Evolutionary conservation across 2,113 vertebrate genomes (phyloP).

Genomic region (Cephalopterus ornatus): DNA sequence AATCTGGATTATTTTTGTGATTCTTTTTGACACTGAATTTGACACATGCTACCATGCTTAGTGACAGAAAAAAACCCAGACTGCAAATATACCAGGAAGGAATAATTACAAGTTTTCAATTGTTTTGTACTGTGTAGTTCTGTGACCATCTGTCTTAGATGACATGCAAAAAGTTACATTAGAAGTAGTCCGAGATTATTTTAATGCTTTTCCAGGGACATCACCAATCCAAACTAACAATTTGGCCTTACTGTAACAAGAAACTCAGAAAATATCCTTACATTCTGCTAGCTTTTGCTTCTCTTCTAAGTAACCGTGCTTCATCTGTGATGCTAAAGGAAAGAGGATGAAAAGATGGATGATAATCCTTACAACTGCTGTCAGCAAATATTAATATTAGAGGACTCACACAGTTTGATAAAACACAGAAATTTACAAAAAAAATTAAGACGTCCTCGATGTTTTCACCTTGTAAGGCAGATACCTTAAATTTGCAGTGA

Average conservation of each 20-base stretch:
- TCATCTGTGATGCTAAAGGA: constrained; percentile 63
- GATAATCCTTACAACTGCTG: background rate
- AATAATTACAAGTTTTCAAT: background rate
- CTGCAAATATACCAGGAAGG: background rate
- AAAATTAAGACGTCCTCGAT: background rate
- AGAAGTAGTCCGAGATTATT: background rate
- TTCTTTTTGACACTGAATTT: background rate
- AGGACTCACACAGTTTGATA: background rate
- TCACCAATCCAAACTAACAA: background rate
- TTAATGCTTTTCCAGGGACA: background rate
- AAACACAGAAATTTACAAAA: constrained; percentile 7
- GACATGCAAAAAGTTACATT: background rate
- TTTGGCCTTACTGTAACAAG: background rate
- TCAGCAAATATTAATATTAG: constrained; percentile 27
- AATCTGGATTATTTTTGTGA: background rate
- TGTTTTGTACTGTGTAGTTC: background rate
- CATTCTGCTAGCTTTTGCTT: constrained; percentile 84
- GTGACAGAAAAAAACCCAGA: background rate
- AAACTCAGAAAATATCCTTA: constrained; percentile 71
- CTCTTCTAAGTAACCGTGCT: constrained; percentile 83
- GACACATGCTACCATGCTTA: background rate
- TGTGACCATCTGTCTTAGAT: background rate
- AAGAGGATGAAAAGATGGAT: background rate
- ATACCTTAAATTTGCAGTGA: constrained; percentile 53
- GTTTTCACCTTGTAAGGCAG: background rate